A percentile compares a stretch with the other conserved stretches of the same genome.
These are phyloP conservation scores for Aricia agestis DNA, from an alignment of 1,140 invertebrate genomes.

Conservation along the genomic window DNA sequence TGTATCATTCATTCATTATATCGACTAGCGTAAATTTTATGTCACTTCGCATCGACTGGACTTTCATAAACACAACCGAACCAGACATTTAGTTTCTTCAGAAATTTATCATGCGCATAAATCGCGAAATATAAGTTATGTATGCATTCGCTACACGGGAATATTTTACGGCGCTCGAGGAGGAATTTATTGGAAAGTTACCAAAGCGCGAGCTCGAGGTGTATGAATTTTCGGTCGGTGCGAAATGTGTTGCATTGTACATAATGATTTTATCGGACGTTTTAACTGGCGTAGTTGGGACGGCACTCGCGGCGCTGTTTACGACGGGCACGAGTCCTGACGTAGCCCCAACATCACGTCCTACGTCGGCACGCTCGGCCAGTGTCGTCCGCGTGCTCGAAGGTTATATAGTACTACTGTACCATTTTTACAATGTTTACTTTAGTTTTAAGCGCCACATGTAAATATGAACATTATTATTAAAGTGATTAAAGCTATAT, in stretches of 20 bases:
- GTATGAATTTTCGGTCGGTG: conserved; percentile 9
- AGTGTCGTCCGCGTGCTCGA: background rate
- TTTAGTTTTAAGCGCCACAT: conserved; percentile 65
- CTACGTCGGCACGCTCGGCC: background rate
- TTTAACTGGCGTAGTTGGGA: conserved; percentile 3
- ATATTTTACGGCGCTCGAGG: background rate
- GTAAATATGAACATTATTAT: conserved; percentile 69
- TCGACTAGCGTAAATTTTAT: background rate
- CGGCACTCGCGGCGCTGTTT: background rate
- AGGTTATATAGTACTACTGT: conserved; percentile 24
- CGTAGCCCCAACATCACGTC: background rate
- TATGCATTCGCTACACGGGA: background rate
- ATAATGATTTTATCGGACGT: conserved; percentile 12
- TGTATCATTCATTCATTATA: background rate
- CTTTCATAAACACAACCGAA: background rate
- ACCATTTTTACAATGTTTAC: conserved; percentile 66
- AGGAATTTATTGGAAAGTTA: conserved; percentile 3
- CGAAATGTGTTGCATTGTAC: background rate
- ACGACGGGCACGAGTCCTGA: background rate
- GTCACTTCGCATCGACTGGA: background rate
- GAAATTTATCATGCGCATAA: background rate
- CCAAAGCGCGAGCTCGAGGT: background rate
- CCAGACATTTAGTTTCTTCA: background rate
- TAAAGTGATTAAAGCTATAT: conserved; percentile 73
- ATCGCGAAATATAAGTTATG: background rate